Conservation (phyloP, 2,888 invertebrate species). For the Lasioglossum lativentre region DNA sequence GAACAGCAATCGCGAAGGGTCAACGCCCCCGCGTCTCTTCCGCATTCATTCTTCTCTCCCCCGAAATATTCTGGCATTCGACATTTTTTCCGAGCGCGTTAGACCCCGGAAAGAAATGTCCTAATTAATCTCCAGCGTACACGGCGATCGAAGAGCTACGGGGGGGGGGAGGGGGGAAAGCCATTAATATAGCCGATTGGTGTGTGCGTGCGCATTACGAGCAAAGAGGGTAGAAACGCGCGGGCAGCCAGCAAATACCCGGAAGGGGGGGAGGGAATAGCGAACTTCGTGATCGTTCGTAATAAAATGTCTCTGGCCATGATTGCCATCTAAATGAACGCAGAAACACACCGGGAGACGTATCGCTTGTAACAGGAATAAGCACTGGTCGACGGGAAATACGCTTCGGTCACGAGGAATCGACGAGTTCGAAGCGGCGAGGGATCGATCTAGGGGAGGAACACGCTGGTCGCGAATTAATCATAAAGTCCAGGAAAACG, state of each 20-base stretch:
- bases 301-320: constrained; percentile 79
- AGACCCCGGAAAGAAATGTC: background rate
- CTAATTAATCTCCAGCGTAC: background rate
- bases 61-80: background rate
- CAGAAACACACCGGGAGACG: constrained; percentile 70
- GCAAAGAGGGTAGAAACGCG: constrained; percentile 38
- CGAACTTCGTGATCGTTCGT: constrained; percentile 78
- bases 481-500: constrained; percentile 38
- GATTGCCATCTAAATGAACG: constrained; percentile 78
- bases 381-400: constrained; percentile 39
- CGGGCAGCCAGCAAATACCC: constrained; percentile 37
- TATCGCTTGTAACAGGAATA: constrained; percentile 54
- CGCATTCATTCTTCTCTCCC: background rate
- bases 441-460: background rate
- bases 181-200: constrained; percentile 30
- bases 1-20: background rate
- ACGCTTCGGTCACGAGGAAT: constrained; percentile 56
- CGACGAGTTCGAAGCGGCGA: constrained; percentile 26
- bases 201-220: constrained; percentile 21
- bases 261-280: constrained; percentile 10
- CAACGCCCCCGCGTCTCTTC: background rate
- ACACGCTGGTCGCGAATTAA: constrained; percentile 50
- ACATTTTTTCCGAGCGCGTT: background rate
- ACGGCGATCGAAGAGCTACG: background rate
- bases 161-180: no score